phyloP scores from a whole-genome alignment of 2,113 vertebrate species.

The Tinamus guttatus region DNA sequence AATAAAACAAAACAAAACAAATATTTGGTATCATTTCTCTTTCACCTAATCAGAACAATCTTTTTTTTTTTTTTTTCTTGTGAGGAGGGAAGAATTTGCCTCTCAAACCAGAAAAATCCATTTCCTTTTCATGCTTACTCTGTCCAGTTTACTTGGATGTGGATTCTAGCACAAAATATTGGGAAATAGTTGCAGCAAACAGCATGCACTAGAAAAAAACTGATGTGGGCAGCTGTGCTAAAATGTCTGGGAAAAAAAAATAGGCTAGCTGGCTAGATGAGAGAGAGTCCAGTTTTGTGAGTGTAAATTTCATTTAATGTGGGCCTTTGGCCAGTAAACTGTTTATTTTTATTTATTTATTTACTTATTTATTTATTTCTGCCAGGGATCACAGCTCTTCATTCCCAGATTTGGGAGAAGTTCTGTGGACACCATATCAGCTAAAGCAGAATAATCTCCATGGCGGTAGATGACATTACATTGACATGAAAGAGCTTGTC shows the following conservation, averaged over 20 bases:
- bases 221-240: no score
- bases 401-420: background rate
- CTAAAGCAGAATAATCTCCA: background rate
- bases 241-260: background rate
- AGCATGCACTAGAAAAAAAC: background rate
- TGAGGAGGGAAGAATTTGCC: background rate
- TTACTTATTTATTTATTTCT: background rate
- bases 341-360: no score
- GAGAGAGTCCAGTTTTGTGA: background rate
- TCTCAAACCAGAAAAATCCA: background rate
- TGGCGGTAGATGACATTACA: rapidly evolving
- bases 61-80: background rate
- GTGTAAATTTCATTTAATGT: background rate
- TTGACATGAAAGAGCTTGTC: background rate
- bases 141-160: background rate
- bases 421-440: background rate
- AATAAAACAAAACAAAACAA: background rate
- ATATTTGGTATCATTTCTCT: background rate
- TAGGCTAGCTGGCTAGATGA: background rate
- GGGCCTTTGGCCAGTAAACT: background rate
- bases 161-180: background rate
- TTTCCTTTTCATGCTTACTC: background rate
- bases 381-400: background rate
- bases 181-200: background rate
- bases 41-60: background rate